A percentile compares a stretch with the other conserved stretches of the same genome.
Evolutionary conservation across 2,888 invertebrate species (phyloP).

Genomic region (Parascotia fuliginaria): DNA sequence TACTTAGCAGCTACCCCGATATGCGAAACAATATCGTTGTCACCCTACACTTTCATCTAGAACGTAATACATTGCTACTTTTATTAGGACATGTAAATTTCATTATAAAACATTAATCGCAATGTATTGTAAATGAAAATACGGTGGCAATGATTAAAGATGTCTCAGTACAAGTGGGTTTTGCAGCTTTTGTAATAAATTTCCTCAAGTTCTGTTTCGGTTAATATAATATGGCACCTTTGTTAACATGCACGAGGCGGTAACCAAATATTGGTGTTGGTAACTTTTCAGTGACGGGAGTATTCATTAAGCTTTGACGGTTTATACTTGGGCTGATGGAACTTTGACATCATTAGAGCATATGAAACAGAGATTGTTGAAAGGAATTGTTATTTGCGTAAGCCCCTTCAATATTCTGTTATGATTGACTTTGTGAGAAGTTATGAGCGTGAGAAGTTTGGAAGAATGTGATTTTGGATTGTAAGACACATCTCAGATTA

Average conservation of each 20-base stretch:
- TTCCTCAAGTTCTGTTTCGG: slow-evolving; percentile 66
- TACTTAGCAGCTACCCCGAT: slow-evolving; percentile 54
- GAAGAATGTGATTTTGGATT: too few relatives aligned
- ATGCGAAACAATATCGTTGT: slow-evolving; percentile 7
- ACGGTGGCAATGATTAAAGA: background rate
- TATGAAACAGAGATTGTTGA: slow-evolving; percentile 13
- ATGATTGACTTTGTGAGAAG: background rate
- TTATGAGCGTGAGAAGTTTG: too few relatives aligned
- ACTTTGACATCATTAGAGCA: slow-evolving; percentile 19
- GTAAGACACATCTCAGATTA: too few relatives aligned
- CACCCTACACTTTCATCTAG: slow-evolving; percentile 7
- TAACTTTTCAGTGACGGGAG: slow-evolving; percentile 53
- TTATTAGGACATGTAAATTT: rapidly evolving
- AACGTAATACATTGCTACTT: slow-evolving; percentile 15
- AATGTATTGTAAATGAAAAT: slow-evolving; percentile 5
- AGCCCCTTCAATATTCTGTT: background rate
- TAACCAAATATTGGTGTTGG: slow-evolving; percentile 72
- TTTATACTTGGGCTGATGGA: slow-evolving; percentile 12
- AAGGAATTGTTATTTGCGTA: background rate
- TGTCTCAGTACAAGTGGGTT: slow-evolving; percentile 35
- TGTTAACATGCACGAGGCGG: slow-evolving; percentile 64
- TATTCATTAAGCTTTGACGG: slow-evolving; percentile 55
- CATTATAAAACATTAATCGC: background rate
- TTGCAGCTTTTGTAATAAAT: slow-evolving; percentile 68
- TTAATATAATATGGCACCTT: slow-evolving; percentile 74